phyloP scores from a whole-genome alignment of 2,113 vertebrate species.

The Crotalus horridus region DNA sequence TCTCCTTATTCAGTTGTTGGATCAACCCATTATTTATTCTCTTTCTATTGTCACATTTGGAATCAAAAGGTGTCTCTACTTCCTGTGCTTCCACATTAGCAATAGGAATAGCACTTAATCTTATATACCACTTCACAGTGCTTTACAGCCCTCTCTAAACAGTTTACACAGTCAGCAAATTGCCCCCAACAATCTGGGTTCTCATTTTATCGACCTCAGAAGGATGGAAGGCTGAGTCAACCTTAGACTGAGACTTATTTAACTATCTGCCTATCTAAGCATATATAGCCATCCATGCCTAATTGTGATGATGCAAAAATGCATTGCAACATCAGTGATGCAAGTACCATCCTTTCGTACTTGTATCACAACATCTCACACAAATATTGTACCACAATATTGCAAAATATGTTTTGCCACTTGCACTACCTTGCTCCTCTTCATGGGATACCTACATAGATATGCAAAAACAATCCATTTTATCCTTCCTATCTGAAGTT shows the following conservation, averaged over 20 bases:
- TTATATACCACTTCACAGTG: no score
- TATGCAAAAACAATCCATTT: not conserved
- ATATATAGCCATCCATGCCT: not conserved
- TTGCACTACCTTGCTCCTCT: not conserved
- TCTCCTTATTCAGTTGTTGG: not conserved
- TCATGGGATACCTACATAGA: not conserved
- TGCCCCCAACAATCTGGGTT: no score
- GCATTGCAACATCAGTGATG: not conserved
- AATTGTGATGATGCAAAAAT: not conserved
- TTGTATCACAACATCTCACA: not conserved
- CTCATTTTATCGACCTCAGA: no score
- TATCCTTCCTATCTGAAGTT: not conserved
- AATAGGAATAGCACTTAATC: no score
- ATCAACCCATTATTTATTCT: not conserved
- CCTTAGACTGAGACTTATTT: not conserved
- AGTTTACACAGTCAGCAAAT: no score
- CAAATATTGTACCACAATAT: not conserved
- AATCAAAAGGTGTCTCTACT: not conserved
- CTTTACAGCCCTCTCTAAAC: no score
- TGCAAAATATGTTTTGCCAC: not conserved
- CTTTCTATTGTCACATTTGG: not conserved
- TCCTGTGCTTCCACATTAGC: not conserved
- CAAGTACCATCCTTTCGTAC: not conserved
- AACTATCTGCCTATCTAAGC: not conserved
- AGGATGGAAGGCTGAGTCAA: no score